phyloP scores from a whole-genome alignment of 2,797 vertebrate genomes.

The Mico argentatus region DNA sequence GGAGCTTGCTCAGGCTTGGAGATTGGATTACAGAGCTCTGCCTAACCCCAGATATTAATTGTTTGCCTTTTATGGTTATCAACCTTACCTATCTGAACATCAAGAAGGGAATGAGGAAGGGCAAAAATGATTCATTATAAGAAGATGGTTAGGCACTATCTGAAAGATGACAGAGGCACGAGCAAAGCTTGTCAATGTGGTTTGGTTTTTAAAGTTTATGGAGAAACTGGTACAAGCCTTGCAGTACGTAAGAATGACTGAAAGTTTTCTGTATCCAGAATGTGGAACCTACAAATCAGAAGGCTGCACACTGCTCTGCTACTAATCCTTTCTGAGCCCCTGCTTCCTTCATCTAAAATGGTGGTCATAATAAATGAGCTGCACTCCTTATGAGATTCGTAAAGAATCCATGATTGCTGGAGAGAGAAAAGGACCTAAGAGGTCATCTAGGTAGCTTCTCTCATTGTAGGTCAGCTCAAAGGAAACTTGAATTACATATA shows the following conservation, averaged over 20 bases:
- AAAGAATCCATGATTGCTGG: not conserved
- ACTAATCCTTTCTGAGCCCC: not conserved
- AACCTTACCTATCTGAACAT: not conserved
- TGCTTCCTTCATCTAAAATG: not conserved
- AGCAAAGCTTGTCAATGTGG: not conserved
- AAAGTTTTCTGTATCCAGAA: not conserved
- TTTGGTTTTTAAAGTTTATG: not conserved
- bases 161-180: not conserved
- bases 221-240: not conserved
- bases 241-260: not conserved
- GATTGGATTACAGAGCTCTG: conserved; percentile 54
- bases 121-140: not conserved
- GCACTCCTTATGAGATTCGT: not conserved
- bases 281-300: not conserved
- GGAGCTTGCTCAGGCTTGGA: conserved; percentile 16
- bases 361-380: conserved; percentile 18
- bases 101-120: not conserved
- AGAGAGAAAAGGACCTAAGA: not conserved
- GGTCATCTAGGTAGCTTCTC: not conserved
- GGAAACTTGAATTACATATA: not conserved
- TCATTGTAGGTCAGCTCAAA: not conserved
- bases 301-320: not conserved
- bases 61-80: conserved; percentile 2
- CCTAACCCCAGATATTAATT: conserved; percentile 57
- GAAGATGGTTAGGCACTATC: not conserved